A percentile compares a stretch with the other conserved stretches of the same genome.
These are phyloP conservation scores for Yponomeuta plumbellus DNA, from an alignment of 2,888 invertebrate species.

Conservation along the genomic window DNA sequence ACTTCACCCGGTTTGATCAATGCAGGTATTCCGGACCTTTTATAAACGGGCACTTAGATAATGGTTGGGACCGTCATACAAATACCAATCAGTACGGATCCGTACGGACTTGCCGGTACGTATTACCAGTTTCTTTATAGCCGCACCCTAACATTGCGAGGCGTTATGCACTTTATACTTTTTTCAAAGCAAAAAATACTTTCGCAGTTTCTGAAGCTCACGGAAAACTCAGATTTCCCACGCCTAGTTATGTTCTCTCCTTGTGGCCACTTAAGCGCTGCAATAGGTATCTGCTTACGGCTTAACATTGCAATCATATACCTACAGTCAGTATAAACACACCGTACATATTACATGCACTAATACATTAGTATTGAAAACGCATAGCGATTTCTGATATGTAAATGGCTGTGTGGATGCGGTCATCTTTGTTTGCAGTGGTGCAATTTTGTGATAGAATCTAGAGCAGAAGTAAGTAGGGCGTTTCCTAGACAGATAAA, in stretches of 20 bases:
- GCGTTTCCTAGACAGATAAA: background rate
- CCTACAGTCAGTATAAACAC: background rate
- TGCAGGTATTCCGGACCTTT: too few species aligned
- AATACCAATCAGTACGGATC: too few species aligned
- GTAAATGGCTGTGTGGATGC: background rate
- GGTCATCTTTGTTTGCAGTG: background rate
- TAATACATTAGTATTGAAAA: slow-evolving; percentile 11
- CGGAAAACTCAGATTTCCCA: background rate
- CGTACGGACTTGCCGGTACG: too few species aligned
- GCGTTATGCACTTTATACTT: too few species aligned
- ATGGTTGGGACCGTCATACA: too few species aligned
- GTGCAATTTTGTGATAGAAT: background rate
- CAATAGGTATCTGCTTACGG: background rate
- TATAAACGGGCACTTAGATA: too few species aligned
- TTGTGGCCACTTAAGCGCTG: background rate
- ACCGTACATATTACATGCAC: slow-evolving; percentile 14
- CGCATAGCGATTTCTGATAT: background rate
- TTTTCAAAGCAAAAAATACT: too few species aligned
- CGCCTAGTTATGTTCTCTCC: too few species aligned
- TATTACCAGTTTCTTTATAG: too few species aligned
- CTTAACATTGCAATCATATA: background rate
- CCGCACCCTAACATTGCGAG: too few species aligned
- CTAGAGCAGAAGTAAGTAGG: background rate
- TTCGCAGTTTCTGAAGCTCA: background rate
- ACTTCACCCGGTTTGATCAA: too few species aligned